Conservation (phyloP, 2,113 vertebrate species). For the Amblyornis subalaris region DNA sequence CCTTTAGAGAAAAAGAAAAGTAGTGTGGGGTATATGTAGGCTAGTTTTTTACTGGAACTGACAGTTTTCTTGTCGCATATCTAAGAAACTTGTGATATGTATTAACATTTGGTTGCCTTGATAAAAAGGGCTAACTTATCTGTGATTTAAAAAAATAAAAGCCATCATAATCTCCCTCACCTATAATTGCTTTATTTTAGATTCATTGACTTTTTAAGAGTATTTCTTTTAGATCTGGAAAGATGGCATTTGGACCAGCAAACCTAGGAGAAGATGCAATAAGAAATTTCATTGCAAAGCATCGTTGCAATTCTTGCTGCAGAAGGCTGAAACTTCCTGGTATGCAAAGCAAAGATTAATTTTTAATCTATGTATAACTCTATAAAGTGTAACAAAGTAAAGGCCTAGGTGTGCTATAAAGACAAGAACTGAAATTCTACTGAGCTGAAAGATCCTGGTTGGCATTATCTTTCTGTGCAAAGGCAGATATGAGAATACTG, state of each 20-base stretch:
- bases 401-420: slow-evolving; percentile 10
- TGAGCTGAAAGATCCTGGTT: slow-evolving; percentile 2
- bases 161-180: background rate
- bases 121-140: background rate
- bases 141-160: slow-evolving; percentile 12
- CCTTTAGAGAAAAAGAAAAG: background rate
- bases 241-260: slow-evolving; percentile 91
- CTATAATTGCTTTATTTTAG: background rate
- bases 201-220: slow-evolving; percentile 33
- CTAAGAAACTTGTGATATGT: background rate
- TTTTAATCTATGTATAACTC: background rate
- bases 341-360: slow-evolving; percentile 60
- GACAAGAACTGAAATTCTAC: slow-evolving; percentile 12
- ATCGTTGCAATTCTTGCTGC: slow-evolving; percentile 89
- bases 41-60: background rate
- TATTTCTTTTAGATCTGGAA: slow-evolving; percentile 75
- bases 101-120: background rate
- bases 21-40: background rate
- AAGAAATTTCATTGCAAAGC: slow-evolving; percentile 86
- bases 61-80: background rate
- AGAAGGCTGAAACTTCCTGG: slow-evolving; percentile 83
- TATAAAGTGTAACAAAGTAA: slow-evolving; percentile 5
- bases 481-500: background rate
- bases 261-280: slow-evolving; percentile 88
- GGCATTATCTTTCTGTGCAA: background rate